phyloP scores from a whole-genome alignment of 2,888 invertebrate genomes.

The Unio pictorum region DNA sequence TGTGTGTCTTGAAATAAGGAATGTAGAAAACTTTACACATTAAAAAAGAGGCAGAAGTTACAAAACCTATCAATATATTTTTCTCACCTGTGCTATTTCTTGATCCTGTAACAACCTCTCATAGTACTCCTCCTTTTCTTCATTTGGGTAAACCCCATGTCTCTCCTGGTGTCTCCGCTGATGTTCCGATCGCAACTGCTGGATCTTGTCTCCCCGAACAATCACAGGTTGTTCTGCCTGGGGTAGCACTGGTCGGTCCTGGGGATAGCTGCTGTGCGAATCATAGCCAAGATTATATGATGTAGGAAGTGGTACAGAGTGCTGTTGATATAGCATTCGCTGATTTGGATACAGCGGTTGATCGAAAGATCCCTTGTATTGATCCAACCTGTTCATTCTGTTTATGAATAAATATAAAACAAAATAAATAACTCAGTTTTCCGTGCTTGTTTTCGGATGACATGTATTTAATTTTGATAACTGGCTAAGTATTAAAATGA shows the following conservation, averaged over 20 bases:
- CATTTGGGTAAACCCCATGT: conserved; percentile 76
- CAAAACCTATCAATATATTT: too few species aligned
- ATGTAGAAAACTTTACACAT: too few species aligned
- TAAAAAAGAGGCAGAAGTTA: too few species aligned
- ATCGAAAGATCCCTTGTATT: not conserved
- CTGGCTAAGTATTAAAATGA: too few species aligned
- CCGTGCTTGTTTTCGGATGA: not conserved
- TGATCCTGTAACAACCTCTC: conserved; percentile 61
- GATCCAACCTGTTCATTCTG: not conserved
- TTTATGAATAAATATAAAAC: conserved; percentile 3
- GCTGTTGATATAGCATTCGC: not conserved
- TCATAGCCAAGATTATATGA: too few species aligned
- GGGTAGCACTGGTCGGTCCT: not conserved
- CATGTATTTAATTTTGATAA: too few species aligned
- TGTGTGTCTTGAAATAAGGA: not conserved
- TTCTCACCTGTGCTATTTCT: conserved; percentile 22
- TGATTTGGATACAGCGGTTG: not conserved
- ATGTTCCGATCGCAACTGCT: conserved; percentile 74
- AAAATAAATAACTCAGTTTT: conserved; percentile 2
- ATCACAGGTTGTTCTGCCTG: conserved; percentile 15
- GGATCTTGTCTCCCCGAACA: conserved; percentile 72
- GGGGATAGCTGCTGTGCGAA: conserved; percentile 1
- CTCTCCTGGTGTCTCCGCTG: conserved; percentile 77
- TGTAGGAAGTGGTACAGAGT: not conserved
- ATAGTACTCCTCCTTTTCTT: conserved; percentile 72